A percentile compares a stretch with the other conserved stretches of the same genome.
phyloP scores from a whole-genome alignment of 2,113 vertebrate genomes.

The Bothrops jararaca region DNA sequence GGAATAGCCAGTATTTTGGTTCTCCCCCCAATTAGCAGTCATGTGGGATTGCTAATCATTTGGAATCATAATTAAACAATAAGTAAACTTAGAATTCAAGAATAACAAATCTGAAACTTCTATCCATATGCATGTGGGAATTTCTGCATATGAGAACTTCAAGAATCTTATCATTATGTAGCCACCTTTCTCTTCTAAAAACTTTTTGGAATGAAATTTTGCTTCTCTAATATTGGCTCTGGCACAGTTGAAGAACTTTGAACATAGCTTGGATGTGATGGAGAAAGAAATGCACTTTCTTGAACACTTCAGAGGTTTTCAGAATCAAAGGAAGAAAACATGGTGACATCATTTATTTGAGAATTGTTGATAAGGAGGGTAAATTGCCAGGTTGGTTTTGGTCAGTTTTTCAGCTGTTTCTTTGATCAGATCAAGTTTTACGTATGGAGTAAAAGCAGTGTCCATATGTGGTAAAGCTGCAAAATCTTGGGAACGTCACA shows the following conservation, averaged over 20 bases:
- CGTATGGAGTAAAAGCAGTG: not conserved
- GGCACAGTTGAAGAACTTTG: not conserved
- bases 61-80: not conserved
- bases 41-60: not conserved
- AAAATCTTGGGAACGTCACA: not conserved
- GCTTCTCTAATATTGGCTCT: not conserved
- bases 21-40: not conserved
- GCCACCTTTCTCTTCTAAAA: not conserved
- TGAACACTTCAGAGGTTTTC: not conserved
- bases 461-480: too few relatives aligned
- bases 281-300: not conserved
- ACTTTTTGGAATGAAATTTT: not conserved
- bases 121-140: not conserved
- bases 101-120: not conserved
- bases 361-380: not conserved
- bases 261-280: not conserved
- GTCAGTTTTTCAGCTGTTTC: not conserved
- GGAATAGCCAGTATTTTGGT: not conserved
- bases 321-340: not conserved
- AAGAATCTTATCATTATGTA: not conserved
- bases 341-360: not conserved
- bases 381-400: not conserved
- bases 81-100: not conserved
- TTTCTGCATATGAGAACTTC: not conserved
- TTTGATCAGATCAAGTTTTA: not conserved